Evolutionary conservation across 2,888 invertebrate genomes (phyloP).

Genomic region (Apotomis turbidana): DNA sequence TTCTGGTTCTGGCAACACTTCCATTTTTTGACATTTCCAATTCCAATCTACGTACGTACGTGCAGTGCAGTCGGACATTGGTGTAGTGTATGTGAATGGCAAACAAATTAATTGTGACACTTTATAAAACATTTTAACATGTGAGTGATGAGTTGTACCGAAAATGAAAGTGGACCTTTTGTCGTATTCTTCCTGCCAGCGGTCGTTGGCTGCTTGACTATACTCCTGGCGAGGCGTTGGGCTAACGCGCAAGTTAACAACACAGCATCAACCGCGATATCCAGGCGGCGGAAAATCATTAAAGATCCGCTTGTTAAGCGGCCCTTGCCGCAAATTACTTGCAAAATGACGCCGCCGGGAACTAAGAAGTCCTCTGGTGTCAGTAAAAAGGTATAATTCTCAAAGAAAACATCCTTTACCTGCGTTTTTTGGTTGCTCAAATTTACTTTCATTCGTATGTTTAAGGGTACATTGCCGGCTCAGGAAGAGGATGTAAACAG

Average conservation of each 20-base stretch:
- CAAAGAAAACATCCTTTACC: not conserved
- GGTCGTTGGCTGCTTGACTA: slow-evolving; percentile 80
- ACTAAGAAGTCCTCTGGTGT: slow-evolving; percentile 70
- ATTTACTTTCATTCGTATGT: not conserved
- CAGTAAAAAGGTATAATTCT: slow-evolving; percentile 67
- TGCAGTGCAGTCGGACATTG: slow-evolving; percentile 5
- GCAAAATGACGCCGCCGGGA: slow-evolving; percentile 76
- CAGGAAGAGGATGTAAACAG: slow-evolving; percentile 71
- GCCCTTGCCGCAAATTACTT: slow-evolving; percentile 70
- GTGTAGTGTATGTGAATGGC: slow-evolving; percentile 47
- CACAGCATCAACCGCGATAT: slow-evolving; percentile 76
- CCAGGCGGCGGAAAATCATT: slow-evolving; percentile 79
- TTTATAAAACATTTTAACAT: slow-evolving; percentile 75
- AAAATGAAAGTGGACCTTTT: slow-evolving; percentile 83
- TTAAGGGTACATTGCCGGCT: slow-evolving; percentile 48
- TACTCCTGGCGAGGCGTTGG: slow-evolving; percentile 80
- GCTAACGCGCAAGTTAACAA: slow-evolving; percentile 75
- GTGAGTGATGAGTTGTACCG: slow-evolving; percentile 84
- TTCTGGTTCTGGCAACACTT: slow-evolving; percentile 5
- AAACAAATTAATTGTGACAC: slow-evolving; percentile 68
- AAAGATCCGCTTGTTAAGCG: slow-evolving; percentile 79
- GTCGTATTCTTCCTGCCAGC: slow-evolving; percentile 83
- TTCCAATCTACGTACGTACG: slow-evolving; percentile 10
- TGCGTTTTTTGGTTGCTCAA: not conserved
- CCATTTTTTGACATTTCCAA: not conserved